A percentile compares a stretch with the other conserved stretches of the same genome.
Evolutionary conservation across 2,113 vertebrate genomes (phyloP).

Genomic region (Ptyas mucosa): DNA sequence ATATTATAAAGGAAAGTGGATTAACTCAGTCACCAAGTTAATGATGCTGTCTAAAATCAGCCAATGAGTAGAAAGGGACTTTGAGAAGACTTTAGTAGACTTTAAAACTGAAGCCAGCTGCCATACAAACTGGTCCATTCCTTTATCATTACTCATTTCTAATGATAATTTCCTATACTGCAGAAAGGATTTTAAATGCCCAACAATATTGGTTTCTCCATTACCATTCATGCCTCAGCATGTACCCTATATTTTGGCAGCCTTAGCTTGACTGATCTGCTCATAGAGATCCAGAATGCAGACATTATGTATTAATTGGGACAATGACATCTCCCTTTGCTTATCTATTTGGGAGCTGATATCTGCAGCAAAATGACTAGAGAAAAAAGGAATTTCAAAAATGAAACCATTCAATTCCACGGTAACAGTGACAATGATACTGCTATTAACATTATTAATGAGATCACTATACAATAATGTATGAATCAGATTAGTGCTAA

Average conservation of each 20-base stretch:
- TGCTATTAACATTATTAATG: constrained; percentile 18
- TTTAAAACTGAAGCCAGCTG: not conserved
- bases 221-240: not conserved
- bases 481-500: constrained; percentile 10
- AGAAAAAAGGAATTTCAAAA: not conserved
- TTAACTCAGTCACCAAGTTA: not conserved
- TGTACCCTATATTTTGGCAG: not conserved
- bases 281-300: constrained; percentile 4
- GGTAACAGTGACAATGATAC: not conserved
- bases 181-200: not conserved
- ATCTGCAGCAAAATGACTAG: not conserved
- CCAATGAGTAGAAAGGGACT: not conserved
- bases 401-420: not conserved
- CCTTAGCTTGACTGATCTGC: not conserved
- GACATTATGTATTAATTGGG: not conserved
- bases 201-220: not conserved
- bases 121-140: not conserved
- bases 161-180: not conserved
- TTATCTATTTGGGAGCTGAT: not conserved
- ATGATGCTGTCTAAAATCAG: not conserved
- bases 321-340: not conserved
- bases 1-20: not conserved
- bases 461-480: not conserved
- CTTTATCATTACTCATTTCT: not conserved
- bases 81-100: not conserved